These are phyloP conservation scores for Catocala nupta DNA, from an alignment of 2,888 invertebrate species.

Conservation along the genomic window DNA sequence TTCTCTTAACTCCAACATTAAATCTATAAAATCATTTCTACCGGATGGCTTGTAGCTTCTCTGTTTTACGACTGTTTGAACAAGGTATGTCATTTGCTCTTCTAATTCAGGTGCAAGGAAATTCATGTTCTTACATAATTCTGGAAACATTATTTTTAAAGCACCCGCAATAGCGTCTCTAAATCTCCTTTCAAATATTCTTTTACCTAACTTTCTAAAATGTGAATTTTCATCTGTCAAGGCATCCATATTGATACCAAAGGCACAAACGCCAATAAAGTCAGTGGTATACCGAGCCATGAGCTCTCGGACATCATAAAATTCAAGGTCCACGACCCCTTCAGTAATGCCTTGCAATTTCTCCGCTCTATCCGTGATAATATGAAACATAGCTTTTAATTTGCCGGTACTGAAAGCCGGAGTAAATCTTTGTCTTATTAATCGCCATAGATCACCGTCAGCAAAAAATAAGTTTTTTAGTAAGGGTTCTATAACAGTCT, in stretches of 20 bases:
- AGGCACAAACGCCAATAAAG: slow-evolving; percentile 79
- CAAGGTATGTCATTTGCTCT: slow-evolving; percentile 64
- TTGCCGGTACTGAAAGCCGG: slow-evolving; percentile 78
- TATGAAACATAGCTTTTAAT: slow-evolving; percentile 78
- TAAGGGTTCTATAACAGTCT: slow-evolving; percentile 72
- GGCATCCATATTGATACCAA: slow-evolving; percentile 77
- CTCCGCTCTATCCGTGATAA: slow-evolving; percentile 75
- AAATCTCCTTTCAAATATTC: slow-evolving; percentile 70
- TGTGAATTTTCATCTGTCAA: slow-evolving; percentile 73
- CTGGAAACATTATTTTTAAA: slow-evolving; percentile 73
- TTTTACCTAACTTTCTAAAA: slow-evolving; percentile 74
- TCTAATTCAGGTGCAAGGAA: slow-evolving; percentile 71
- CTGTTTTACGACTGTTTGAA: slow-evolving; percentile 65
- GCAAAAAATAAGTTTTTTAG: slow-evolving; percentile 76
- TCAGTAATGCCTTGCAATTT: slow-evolving; percentile 71
- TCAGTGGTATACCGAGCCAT: slow-evolving; percentile 82
- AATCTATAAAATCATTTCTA: slow-evolving; percentile 78
- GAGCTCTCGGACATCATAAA: slow-evolving; percentile 74
- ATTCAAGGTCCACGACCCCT: slow-evolving; percentile 62
- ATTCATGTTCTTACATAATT: slow-evolving; percentile 67
- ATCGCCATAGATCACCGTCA: slow-evolving; percentile 78
- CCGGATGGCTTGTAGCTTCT: slow-evolving; percentile 73
- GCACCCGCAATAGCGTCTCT: slow-evolving; percentile 64
- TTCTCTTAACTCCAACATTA: slow-evolving; percentile 72
- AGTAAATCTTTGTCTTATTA: slow-evolving; percentile 76